These are phyloP conservation scores for Phocoena phocoena DNA, from an alignment of 2,113 vertebrate species.

Conservation along the genomic window DNA sequence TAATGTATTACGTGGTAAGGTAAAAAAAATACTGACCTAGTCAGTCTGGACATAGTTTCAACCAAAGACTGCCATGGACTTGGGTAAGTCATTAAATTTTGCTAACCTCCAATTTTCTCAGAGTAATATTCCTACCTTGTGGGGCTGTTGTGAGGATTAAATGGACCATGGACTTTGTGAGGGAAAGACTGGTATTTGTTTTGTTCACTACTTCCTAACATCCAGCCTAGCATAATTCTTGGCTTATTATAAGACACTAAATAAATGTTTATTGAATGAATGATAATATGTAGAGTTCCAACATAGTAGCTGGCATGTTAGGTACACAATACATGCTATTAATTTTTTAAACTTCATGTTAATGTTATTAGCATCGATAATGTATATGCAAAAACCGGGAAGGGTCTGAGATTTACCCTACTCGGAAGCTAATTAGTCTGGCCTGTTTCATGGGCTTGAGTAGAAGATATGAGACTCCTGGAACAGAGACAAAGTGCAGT, in stretches of 20 bases:
- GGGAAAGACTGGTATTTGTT: not conserved
- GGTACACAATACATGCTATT: not conserved
- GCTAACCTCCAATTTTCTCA: not conserved
- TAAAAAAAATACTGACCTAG: not conserved
- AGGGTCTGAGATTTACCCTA: not conserved
- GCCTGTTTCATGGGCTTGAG: not conserved
- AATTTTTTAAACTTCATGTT: not conserved
- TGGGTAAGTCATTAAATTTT: not conserved
- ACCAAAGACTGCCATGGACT: not conserved
- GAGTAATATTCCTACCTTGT: not conserved
- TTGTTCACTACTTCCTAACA: not conserved
- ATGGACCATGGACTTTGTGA: not conserved
- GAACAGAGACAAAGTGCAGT: not conserved
- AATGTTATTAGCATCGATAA: not conserved
- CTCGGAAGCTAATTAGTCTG: not conserved
- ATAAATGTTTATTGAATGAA: not conserved
- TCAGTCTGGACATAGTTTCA: not conserved
- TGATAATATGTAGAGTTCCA: not conserved
- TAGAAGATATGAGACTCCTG: not conserved
- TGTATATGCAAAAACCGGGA: not conserved
- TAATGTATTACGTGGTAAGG: not conserved
- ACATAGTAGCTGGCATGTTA: not conserved
- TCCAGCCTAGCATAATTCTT: not conserved
- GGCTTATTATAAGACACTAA: not conserved
- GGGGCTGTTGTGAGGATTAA: not conserved